Evolutionary conservation across 2,797 vertebrate species (phyloP).

Genomic region (Benthosema pterotum): DNA sequence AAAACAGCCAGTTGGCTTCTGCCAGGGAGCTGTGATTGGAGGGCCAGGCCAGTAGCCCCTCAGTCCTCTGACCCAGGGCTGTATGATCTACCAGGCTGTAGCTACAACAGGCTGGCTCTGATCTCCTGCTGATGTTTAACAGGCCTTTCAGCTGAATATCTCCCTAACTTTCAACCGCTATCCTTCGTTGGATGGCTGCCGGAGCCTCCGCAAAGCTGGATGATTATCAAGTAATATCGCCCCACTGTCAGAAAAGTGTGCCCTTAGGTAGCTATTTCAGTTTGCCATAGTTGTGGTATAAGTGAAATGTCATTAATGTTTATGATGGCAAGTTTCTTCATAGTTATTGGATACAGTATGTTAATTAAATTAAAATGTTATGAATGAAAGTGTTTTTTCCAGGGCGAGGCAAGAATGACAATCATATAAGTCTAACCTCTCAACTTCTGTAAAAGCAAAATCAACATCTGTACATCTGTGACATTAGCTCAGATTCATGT

Average conservation of each 20-base stretch:
- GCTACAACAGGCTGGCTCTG: constrained; percentile 6
- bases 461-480: constrained; percentile 2
- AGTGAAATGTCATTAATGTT: neutral
- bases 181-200: constrained; percentile 5
- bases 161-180: constrained; percentile 11
- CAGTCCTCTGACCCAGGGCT: constrained; percentile 47
- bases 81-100: constrained; percentile 6
- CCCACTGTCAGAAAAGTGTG: neutral
- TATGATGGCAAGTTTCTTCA: constrained; percentile 9
- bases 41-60: constrained; percentile 29
- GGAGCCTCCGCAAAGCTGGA: neutral
- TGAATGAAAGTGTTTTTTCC: too few species aligned
- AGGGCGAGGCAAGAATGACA: too few species aligned
- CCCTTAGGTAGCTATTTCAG: neutral
- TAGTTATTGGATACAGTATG: constrained; percentile 8
- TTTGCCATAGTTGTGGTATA: constrained; percentile 1
- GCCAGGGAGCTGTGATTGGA: constrained; percentile 26
- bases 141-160: constrained; percentile 8
- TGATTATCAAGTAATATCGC: neutral
- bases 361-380: too few species aligned
- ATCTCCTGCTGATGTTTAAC: neutral
- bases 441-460: neutral
- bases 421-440: too few species aligned
- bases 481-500: constrained; percentile 7
- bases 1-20: constrained; percentile 51